phyloP scores from a whole-genome alignment of 2,797 vertebrate species.

The Hippoglossus hippoglossus region DNA sequence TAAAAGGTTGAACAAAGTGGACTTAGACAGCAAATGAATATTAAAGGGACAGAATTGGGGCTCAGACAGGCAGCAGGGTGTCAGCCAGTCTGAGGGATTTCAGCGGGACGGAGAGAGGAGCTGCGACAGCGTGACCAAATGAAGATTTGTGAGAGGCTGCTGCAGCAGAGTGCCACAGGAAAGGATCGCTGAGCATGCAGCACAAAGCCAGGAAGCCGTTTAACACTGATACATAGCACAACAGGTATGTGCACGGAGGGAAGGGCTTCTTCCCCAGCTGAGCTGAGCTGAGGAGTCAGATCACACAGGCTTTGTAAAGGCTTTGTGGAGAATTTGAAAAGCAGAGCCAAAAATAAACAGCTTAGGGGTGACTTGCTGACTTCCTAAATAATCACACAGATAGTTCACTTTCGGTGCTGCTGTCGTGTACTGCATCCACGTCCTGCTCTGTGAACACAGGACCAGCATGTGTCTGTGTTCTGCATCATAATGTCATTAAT shows the following conservation, averaged over 20 bases:
- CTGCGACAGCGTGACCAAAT: constrained; percentile 2
- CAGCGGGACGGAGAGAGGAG: background rate
- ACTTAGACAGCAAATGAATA: constrained; percentile 6
- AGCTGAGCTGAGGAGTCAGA: constrained; percentile 42
- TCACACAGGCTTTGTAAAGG: constrained; percentile 63
- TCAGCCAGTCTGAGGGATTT: constrained; percentile 15
- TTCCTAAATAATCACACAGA: constrained; percentile 32
- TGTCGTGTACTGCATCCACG: constrained; percentile 1
- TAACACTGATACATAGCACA: constrained; percentile 24
- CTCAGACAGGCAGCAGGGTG: constrained; percentile 9
- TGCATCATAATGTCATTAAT: too few relatives aligned
- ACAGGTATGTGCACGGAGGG: constrained; percentile 48
- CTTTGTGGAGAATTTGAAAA: constrained; percentile 63
- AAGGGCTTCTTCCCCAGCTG: constrained; percentile 32
- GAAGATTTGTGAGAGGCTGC: constrained; percentile 28
- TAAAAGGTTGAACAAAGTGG: background rate
- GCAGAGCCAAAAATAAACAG: constrained; percentile 68
- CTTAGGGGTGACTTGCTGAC: constrained; percentile 59
- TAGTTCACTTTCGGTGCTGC: background rate
- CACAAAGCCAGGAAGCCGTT: constrained; percentile 29
- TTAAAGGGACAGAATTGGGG: background rate
- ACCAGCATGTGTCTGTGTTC: too few relatives aligned
- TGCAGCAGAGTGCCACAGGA: constrained; percentile 24
- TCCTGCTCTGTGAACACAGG: constrained; percentile 7
- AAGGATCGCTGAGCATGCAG: constrained; percentile 7